These are phyloP conservation scores for Bettongia penicillata DNA, from an alignment of 2,113 vertebrate genomes.

Conservation along the genomic window DNA sequence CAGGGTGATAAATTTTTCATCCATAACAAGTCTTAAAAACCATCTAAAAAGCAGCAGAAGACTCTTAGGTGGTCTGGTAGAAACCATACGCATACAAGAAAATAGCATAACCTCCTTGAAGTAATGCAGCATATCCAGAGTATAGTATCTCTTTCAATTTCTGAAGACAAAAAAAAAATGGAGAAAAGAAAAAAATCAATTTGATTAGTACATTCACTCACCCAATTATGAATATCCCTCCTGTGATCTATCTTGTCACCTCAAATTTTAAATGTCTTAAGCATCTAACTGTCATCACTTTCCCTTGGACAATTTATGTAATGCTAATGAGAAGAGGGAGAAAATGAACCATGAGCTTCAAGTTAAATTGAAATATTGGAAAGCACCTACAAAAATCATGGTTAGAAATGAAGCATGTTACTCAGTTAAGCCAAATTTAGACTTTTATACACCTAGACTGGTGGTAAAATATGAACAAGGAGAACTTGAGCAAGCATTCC, in stretches of 20 bases:
- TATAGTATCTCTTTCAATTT: neutral
- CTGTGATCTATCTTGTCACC: neutral
- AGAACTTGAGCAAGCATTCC: constrained; percentile 54
- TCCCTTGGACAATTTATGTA: constrained; percentile 61
- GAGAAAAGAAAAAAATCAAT: neutral
- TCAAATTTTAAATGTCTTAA: constrained; percentile 2
- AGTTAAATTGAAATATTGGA: constrained; percentile 48
- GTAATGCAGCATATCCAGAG: neutral
- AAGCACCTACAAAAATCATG: constrained; percentile 46
- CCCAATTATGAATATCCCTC: neutral
- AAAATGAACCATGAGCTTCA: constrained; percentile 61
- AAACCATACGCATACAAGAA: neutral
- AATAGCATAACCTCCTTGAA: neutral
- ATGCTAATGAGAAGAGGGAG: constrained; percentile 37
- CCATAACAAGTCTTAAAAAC: neutral
- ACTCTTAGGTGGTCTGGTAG: neutral
- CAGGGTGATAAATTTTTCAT: neutral
- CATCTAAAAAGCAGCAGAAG: neutral
- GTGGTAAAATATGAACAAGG: constrained; percentile 37
- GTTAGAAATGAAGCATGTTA: constrained; percentile 9
- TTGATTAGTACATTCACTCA: neutral
- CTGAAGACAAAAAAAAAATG: neutral
- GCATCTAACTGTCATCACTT: neutral
- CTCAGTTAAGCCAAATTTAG: constrained; percentile 28
- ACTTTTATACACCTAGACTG: neutral